A percentile compares a stretch with the other conserved stretches of the same genome.
phyloP scores from a whole-genome alignment of 2,113 vertebrate genomes.

The Xenotilapia flavipinnis region DNA sequence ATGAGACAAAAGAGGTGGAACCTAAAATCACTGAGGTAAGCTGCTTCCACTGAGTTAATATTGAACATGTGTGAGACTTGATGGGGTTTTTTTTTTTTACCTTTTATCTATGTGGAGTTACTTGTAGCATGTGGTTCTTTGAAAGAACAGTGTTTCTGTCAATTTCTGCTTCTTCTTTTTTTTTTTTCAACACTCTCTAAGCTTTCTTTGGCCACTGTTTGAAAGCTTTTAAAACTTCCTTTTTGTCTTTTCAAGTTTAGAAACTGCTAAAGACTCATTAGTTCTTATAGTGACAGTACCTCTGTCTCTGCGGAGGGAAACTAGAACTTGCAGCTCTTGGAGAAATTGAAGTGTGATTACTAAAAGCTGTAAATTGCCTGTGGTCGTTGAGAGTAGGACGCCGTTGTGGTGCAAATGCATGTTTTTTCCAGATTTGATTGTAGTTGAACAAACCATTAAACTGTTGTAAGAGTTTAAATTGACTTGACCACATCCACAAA shows the following conservation, averaged over 20 bases:
- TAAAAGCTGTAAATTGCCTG: background rate
- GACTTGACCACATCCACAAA: background rate
- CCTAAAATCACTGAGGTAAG: conserved; percentile 50
- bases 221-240: background rate
- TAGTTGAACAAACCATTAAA: background rate
- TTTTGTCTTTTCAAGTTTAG: background rate
- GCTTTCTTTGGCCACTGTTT: background rate
- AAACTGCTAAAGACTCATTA: background rate
- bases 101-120: background rate
- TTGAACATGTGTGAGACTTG: background rate
- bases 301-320: background rate
- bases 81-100: background rate
- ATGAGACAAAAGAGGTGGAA: conserved; percentile 3
- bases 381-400: background rate
- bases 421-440: background rate
- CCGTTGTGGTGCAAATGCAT: background rate
- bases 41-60: background rate
- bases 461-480: background rate
- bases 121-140: background rate
- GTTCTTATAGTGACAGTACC: background rate
- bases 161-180: background rate
- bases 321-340: background rate
- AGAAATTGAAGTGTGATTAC: background rate
- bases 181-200: background rate
- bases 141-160: background rate